Evolutionary conservation across 1,140 invertebrate genomes (phyloP), one percentile per base, ranked within the genome.

Genomic region (Zaprionus inermis): DNA sequence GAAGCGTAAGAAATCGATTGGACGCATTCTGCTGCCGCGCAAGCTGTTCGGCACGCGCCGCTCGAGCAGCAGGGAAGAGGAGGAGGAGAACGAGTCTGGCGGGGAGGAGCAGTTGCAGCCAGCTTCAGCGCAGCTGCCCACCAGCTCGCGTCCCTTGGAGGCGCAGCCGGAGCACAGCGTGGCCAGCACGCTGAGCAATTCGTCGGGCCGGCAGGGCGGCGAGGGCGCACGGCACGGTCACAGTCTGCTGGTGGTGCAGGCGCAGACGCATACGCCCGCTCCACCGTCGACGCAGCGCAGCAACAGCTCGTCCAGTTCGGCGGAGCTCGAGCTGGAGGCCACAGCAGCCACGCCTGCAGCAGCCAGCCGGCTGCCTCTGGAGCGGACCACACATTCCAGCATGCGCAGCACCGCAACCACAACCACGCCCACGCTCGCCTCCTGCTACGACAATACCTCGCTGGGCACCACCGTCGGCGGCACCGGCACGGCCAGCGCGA

Each of bases 151-250:
- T 60, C 22, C 28, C 24, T 28, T 56, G 20, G 51, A 64, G 14
- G 77, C 73, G 2, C 70, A 54, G 3, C 61, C 71, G 28, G 90
- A 91, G n/a, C 90, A 90, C 6, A 91, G 90, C 71, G 57, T 91
- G 55, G 81, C 90, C 36, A 91, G 90, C 67, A 91, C 90, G 24
- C 24, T 91, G 32, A 91, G 90, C 72, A 91, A 88, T 28, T 91
- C 90, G 6, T 90, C 90, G 28, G 83, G 67, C 1, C 58, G 49
- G 10, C 12, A 64, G 61, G 52, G 46, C 36, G 20, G 34, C 55
- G 59, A 75, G 64, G 22, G 61, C n/a, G 60, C 1, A 63, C n/a
- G 71, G 28, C 83, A 86, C 34, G 82, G 72, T 44, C 90, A 79
- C 12, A 91, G 76, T 46, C 41, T 91, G 6, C 41, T 91, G 6